phyloP scores from a whole-genome alignment of 2,113 vertebrate species.

The Phrynosoma blainvillii region DNA sequence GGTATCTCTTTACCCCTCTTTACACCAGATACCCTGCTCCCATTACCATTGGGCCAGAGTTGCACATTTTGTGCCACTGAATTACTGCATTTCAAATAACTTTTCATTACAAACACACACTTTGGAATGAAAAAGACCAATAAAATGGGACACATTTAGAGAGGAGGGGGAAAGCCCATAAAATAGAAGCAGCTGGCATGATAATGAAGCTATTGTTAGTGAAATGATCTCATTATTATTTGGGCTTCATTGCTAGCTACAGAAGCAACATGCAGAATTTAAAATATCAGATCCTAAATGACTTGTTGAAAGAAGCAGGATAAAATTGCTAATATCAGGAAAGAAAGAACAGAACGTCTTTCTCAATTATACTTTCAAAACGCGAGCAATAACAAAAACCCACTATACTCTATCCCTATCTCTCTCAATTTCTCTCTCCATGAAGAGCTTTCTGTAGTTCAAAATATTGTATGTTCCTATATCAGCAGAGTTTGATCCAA shows the following conservation, averaged over 20 bases:
- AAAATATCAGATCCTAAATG: constrained; percentile 19
- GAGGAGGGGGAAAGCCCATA: neutral
- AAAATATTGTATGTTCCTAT: constrained; percentile 1
- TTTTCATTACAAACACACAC: neutral
- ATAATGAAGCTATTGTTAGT: constrained; percentile 27
- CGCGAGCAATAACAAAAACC: neutral
- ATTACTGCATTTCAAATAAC: constrained; percentile 10
- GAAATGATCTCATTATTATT: constrained; percentile 1
- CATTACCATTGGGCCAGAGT: neutral
- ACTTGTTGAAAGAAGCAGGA: neutral
- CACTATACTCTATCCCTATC: neutral
- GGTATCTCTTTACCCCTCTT: neutral
- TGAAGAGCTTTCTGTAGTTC: neutral
- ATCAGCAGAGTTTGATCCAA: neutral
- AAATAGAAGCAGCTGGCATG: neutral
- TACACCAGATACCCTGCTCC: neutral
- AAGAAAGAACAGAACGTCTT: constrained; percentile 12
- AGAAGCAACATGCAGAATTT: constrained; percentile 22
- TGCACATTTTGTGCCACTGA: neutral
- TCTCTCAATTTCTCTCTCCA: neutral
- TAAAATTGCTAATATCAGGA: neutral
- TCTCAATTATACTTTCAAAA: neutral
- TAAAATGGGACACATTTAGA: neutral
- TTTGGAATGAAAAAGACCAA: neutral
- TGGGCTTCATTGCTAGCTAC: constrained; percentile 7